A percentile compares a stretch with the other conserved stretches of the same genome.
Evolutionary conservation across 1,140 invertebrate genomes (phyloP).

Genomic region (Leucophenga varia): DNA sequence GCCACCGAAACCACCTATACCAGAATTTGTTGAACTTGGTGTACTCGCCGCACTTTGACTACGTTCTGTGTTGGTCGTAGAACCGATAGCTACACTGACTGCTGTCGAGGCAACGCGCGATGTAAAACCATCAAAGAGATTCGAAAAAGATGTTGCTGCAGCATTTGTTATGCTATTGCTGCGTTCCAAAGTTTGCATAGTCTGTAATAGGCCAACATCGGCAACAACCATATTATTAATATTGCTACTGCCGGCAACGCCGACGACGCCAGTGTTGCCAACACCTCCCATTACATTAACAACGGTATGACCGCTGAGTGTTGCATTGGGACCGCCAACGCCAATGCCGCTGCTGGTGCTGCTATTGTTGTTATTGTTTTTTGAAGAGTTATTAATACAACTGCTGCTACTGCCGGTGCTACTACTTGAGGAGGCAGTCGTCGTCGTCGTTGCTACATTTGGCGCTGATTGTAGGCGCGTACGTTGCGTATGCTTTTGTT

Average conservation of each 20-base stretch:
- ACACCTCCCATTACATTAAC: neutral
- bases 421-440: neutral
- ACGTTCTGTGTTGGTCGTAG: slow-evolving; percentile 25
- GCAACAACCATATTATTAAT: no score
- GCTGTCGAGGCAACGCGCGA: slow-evolving; percentile 38
- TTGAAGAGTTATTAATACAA: no score
- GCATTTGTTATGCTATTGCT: slow-evolving; percentile 44
- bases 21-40: slow-evolving; percentile 35
- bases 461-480: slow-evolving; percentile 15
- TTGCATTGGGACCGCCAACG: slow-evolving; percentile 17
- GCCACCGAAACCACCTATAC: slow-evolving; percentile 10
- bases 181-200: slow-evolving; percentile 17
- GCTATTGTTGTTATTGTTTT: slow-evolving; percentile 18
- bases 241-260: no score
- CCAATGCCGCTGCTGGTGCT: no score
- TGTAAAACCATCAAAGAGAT: slow-evolving; percentile 47
- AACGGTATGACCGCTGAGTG: slow-evolving; percentile 23
- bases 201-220: no score
- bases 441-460: neutral
- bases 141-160: slow-evolving; percentile 43
- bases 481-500: slow-evolving; percentile 18
- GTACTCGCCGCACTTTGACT: slow-evolving; percentile 41
- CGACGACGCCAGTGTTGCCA: neutral
- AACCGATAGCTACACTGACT: slow-evolving; percentile 32
- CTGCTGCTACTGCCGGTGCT: slow-evolving; percentile 7